Evolutionary conservation across 1,140 invertebrate species (phyloP).

Genomic region (Bombus terrestris): DNA sequence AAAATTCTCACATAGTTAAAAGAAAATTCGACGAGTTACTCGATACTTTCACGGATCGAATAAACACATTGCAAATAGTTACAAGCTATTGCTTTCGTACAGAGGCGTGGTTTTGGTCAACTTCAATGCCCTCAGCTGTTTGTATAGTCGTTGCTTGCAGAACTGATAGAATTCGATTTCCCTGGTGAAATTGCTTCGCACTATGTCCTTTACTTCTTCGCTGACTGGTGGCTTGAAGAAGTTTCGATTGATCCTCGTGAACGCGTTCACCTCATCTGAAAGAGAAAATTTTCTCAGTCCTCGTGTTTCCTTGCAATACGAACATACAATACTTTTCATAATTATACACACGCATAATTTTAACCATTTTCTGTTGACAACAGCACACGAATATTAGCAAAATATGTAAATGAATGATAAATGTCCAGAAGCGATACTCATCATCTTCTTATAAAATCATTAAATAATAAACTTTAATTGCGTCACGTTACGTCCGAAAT

Average conservation of each 20-base stretch:
- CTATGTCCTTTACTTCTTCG: slow-evolving; percentile 93
- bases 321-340: no score
- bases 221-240: slow-evolving; percentile 93
- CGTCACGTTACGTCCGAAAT: no score
- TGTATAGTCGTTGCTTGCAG: slow-evolving; percentile 91
- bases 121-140: slow-evolving; percentile 89
- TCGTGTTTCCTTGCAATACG: neutral
- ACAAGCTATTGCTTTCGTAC: neutral
- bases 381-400: no score
- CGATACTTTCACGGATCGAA: neutral
- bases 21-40: neutral
- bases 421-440: no score
- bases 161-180: slow-evolving; percentile 97
- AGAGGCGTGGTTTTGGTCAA: slow-evolving; percentile 28
- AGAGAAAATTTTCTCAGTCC: neutral
- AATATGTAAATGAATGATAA: no score
- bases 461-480: no score
- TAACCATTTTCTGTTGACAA: no score
- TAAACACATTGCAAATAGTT: neutral
- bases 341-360: no score
- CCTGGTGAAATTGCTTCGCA: slow-evolving; percentile 92
- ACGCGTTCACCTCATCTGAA: slow-evolving; percentile 88
- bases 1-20: no score
- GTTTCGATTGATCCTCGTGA: slow-evolving; percentile 92
- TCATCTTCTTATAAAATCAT: no score